phyloP scores from a whole-genome alignment of 37 sponge, comb jelly and placozoan genomes.

The Beroe ovata region DNA sequence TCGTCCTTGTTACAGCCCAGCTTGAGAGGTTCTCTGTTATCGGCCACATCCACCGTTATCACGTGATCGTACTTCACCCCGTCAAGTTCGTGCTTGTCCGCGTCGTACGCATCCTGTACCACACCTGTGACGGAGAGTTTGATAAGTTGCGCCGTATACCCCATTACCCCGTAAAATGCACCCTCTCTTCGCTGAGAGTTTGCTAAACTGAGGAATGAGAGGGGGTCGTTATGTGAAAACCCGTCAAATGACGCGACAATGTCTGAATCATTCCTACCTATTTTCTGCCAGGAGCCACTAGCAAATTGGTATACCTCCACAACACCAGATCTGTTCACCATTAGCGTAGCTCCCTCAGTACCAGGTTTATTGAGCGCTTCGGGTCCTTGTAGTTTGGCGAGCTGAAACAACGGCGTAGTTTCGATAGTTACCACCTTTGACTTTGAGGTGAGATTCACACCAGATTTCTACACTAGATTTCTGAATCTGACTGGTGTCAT shows the following conservation, averaged over 20 bases:
- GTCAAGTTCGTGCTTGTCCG: conserved; percentile 56
- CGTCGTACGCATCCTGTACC: conserved; percentile 55
- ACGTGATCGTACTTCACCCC: conserved; percentile 53
- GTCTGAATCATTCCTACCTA: no score
- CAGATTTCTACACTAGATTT: no score
- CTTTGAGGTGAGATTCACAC: no score
- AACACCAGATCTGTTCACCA: conserved; percentile 24
- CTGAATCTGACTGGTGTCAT: no score
- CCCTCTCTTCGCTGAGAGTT: no score
- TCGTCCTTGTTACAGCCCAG: conserved; percentile 47
- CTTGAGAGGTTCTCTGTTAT: not conserved
- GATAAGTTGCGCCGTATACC: no score
- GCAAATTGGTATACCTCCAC: conserved; percentile 34
- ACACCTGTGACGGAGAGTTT: conserved; percentile 2
- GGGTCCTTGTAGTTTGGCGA: not conserved
- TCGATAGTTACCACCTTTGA: no score
- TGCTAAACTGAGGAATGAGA: no score
- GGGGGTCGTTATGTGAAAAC: no score
- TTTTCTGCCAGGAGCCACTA: conserved; percentile 42
- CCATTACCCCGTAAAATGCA: no score
- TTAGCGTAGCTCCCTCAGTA: conserved; percentile 35
- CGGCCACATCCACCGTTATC: conserved; percentile 35
- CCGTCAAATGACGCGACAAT: no score
- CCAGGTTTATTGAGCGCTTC: conserved; percentile 47
- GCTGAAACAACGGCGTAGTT: no score